phyloP scores from a whole-genome alignment of 2,113 vertebrate species.

The Melanerpes aurifrons region DNA sequence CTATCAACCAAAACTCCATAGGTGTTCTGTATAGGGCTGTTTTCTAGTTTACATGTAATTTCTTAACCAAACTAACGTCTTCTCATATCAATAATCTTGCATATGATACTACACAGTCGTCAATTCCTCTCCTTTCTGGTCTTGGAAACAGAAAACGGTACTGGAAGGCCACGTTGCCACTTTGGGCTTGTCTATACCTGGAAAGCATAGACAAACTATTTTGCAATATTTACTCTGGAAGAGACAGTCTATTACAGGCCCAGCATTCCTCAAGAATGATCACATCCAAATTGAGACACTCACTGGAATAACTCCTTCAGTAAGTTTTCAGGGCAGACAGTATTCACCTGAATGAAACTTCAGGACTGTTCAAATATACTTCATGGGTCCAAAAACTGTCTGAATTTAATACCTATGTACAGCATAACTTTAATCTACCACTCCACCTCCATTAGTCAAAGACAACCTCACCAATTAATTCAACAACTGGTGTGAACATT shows the following conservation, averaged over 20 bases:
- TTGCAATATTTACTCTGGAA: slow-evolving; percentile 14
- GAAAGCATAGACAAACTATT: slow-evolving; percentile 5
- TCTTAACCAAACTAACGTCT: background rate
- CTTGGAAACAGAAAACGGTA: background rate
- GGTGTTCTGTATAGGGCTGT: background rate
- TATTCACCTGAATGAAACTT: background rate
- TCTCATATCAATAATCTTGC: background rate
- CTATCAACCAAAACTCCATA: background rate
- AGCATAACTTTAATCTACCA: background rate
- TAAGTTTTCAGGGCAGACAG: background rate
- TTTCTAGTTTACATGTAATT: background rate
- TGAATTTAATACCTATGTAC: background rate
- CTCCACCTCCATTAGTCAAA: background rate
- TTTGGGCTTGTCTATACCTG: background rate
- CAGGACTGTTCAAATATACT: background rate
- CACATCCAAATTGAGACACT: background rate
- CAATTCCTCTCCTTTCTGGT: background rate
- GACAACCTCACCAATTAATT: background rate
- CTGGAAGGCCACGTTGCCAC: background rate
- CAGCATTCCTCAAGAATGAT: slow-evolving; percentile 16
- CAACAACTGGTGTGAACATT: background rate
- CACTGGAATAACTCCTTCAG: background rate
- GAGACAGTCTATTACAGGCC: background rate
- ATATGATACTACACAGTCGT: background rate
- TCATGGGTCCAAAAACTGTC: background rate